phyloP scores from a whole-genome alignment of 2,888 invertebrate genomes.

The Drosophila formosana region DNA sequence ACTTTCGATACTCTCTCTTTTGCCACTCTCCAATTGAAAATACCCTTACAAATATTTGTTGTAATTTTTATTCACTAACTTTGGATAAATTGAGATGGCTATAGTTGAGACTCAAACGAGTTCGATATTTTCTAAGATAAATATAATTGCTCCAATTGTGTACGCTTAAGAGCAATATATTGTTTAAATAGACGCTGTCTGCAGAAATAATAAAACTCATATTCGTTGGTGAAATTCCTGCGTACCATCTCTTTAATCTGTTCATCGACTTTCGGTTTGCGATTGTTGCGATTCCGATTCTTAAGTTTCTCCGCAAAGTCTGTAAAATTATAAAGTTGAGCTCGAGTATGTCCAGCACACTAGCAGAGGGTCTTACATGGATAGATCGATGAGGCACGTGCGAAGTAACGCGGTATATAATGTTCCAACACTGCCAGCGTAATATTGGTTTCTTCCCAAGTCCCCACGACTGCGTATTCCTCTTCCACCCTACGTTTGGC shows the following conservation, averaged over 20 bases:
- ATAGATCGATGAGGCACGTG: conserved; percentile 90
- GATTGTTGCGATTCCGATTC: conserved; percentile 92
- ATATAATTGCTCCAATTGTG: conserved; percentile 35
- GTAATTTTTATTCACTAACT: conserved; percentile 9
- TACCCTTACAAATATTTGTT: not conserved
- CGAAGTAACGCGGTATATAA: conserved; percentile 93
- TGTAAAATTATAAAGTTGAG: conserved; percentile 49
- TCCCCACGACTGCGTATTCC: conserved; percentile 94
- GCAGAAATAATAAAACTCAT: conserved; percentile 96
- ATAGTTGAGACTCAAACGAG: not conserved
- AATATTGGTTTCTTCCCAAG: conserved; percentile 94
- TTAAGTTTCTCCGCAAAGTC: conserved; percentile 72
- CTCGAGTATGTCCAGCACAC: not conserved
- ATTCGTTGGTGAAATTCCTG: conserved; percentile 93
- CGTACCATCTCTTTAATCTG: conserved; percentile 93
- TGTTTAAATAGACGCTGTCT: conserved; percentile 93
- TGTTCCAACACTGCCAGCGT: conserved; percentile 93
- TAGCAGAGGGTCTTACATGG: conserved; percentile 88
- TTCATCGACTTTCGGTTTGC: conserved; percentile 93
- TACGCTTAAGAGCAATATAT: conserved; percentile 75
- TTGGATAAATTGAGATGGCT: conserved; percentile 25
- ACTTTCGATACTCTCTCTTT: not conserved
- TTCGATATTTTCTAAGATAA: not conserved
- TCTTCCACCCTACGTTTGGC: conserved; percentile 94
- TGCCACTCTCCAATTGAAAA: not conserved